Conservation (phyloP, 2,113 vertebrate species). For the Podilymbus podiceps region DNA sequence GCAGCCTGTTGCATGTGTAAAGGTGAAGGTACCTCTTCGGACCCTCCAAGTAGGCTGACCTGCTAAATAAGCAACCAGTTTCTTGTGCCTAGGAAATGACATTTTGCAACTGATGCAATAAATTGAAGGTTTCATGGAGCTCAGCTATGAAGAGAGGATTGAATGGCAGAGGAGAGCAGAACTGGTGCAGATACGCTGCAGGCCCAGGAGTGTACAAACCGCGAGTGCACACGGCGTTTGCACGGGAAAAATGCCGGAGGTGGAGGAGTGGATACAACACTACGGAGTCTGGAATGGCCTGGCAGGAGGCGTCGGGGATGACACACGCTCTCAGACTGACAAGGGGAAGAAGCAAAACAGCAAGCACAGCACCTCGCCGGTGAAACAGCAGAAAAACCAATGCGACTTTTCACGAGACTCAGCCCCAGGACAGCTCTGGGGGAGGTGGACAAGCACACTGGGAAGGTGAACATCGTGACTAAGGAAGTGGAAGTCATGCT, state of each 20-base stretch:
- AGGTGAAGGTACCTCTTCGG: neutral
- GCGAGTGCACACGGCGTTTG: accelerated
- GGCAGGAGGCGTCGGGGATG: neutral
- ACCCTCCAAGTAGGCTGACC: neutral
- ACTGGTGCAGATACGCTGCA: neutral
- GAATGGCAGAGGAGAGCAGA: neutral
- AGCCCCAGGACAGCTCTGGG: neutral
- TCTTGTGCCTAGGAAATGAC: neutral
- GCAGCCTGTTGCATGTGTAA: neutral
- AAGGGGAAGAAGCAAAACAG: neutral
- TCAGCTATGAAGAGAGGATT: neutral
- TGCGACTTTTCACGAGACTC: accelerated
- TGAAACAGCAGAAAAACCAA: neutral
- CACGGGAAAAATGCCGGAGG: accelerated
- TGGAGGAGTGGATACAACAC: neutral
- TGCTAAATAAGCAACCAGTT: neutral
- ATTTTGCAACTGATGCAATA: neutral
- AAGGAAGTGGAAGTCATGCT: neutral
- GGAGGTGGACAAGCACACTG: neutral
- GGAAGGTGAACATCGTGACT: neutral
- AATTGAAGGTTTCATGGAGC: neutral
- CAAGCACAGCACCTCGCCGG: neutral
- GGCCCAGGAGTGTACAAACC: neutral
- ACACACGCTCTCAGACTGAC: neutral
- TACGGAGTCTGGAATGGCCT: neutral